Conservation (phyloP, 1,140 invertebrate species). For the Lethrus apterus region DNA sequence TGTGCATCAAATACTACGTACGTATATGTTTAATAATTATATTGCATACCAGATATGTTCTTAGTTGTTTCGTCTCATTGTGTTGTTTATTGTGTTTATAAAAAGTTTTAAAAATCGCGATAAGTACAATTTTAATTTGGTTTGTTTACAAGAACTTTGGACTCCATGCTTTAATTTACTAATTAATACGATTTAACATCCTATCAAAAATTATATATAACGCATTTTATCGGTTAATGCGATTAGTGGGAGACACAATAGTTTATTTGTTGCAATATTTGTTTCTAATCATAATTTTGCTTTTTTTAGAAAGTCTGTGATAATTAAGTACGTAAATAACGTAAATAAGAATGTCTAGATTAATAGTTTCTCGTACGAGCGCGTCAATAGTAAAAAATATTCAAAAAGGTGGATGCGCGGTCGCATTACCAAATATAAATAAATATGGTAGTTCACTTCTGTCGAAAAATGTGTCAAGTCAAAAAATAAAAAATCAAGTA, state of each 20-base stretch:
- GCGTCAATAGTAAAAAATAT: background rate
- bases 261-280: too few species aligned
- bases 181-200: background rate
- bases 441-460: background rate
- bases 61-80: too few species aligned
- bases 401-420: background rate
- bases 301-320: conserved; percentile 9
- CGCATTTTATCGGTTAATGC: too few species aligned
- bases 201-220: too few species aligned
- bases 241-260: too few species aligned
- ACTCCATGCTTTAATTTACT: too few species aligned
- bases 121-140: too few species aligned
- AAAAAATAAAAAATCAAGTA: background rate
- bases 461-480: background rate
- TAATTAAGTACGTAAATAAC: background rate
- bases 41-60: too few species aligned
- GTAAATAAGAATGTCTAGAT: background rate
- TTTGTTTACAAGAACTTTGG: too few species aligned
- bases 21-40: conserved; percentile 6
- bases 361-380: background rate
- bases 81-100: too few species aligned
- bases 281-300: conserved; percentile 1
- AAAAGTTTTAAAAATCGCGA: too few species aligned
- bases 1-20: background rate
- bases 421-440: background rate